These are phyloP conservation scores for Lontra canadensis DNA, from an alignment of 2,113 vertebrate genomes.

Conservation along the genomic window DNA sequence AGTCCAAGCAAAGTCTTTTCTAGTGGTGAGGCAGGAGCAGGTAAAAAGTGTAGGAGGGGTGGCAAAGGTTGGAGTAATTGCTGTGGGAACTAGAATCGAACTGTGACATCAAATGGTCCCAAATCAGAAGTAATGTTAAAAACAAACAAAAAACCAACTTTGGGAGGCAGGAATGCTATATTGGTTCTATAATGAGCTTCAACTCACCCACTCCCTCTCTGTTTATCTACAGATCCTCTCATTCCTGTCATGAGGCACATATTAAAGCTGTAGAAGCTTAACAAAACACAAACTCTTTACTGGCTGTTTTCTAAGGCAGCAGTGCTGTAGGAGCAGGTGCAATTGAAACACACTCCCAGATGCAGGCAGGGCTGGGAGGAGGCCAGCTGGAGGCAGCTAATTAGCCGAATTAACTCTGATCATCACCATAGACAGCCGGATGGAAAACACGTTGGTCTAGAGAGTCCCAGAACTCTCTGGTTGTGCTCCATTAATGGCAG, in stretches of 20 bases:
- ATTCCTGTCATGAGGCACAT: background rate
- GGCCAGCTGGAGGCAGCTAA: conserved; percentile 52
- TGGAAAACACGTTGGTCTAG: background rate
- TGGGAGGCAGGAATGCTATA: background rate
- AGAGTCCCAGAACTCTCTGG: background rate
- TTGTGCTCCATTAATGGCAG: conserved; percentile 23
- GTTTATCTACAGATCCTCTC: background rate
- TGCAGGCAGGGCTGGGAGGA: background rate
- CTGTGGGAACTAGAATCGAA: background rate
- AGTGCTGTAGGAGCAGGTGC: conserved; percentile 44
- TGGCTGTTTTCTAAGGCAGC: conserved; percentile 7
- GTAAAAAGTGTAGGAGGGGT: background rate
- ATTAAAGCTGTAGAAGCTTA: conserved; percentile 2
- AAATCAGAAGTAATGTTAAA: background rate
- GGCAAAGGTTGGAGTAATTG: background rate
- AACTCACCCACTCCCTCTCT: background rate
- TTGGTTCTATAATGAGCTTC: background rate
- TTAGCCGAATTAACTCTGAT: background rate
- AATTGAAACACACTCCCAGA: conserved; percentile 38
- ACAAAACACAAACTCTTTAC: background rate
- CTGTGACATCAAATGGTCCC: background rate
- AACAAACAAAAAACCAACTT: background rate
- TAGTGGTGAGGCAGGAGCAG: background rate
- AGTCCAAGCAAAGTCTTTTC: background rate
- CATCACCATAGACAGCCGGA: background rate